A percentile compares a stretch with the other conserved stretches of the same genome.
These are phyloP conservation scores for Zaprionus inermis DNA, from an alignment of 1,140 invertebrate species.

Conservation along the genomic window DNA sequence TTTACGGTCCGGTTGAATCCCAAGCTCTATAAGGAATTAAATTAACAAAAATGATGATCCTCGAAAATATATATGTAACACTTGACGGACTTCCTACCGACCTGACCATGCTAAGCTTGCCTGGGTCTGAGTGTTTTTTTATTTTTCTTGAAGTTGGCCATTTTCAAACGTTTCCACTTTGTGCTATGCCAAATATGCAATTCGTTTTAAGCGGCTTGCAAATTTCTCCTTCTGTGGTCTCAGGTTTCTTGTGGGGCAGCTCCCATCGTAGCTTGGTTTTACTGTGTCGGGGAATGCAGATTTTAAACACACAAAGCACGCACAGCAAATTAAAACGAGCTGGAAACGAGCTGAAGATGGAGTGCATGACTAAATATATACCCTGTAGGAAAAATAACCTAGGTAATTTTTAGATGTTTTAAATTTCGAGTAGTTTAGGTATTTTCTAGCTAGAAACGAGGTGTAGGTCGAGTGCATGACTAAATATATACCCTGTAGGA, in stretches of 20 bases:
- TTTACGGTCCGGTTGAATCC: not conserved
- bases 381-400: not conserved
- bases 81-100: not conserved
- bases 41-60: not conserved
- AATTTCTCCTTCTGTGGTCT: conserved; percentile 29
- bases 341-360: not conserved
- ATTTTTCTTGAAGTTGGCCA: not conserved
- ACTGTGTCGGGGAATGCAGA: conserved; percentile 49
- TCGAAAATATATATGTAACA: not conserved
- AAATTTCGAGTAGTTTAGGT: too few relatives aligned
- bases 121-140: not conserved
- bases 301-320: conserved; percentile 68
- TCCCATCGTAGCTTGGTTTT: conserved; percentile 12
- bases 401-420: too few relatives aligned
- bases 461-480: not conserved
- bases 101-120: not conserved
- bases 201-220: conserved; percentile 63
- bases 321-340: conserved; percentile 72
- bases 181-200: conserved; percentile 39
- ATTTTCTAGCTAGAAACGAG: not conserved
- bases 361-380: not conserved
- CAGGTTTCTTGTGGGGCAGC: not conserved
- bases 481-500: not conserved
- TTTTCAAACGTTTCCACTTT: conserved; percentile 27
- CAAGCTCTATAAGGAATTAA: not conserved